A percentile compares a stretch with the other conserved stretches of the same genome.
phyloP scores from a whole-genome alignment of 2,797 vertebrate genomes.

The Danio jaintianensis region DNA sequence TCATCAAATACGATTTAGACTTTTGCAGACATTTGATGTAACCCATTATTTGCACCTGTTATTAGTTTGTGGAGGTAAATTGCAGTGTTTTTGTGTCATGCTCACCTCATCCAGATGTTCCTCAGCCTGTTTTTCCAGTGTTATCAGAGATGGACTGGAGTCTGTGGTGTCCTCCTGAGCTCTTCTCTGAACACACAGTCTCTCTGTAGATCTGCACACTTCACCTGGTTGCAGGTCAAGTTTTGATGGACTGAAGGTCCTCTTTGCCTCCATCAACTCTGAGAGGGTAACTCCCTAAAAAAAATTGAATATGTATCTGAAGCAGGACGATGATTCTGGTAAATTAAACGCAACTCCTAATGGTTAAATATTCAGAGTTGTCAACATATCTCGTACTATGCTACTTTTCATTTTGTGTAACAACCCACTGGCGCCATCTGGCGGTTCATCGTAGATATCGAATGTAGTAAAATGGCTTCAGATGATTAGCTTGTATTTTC shows the following conservation, averaged over 20 bases:
- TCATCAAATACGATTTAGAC: neutral
- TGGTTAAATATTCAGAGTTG: neutral
- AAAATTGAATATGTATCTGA: neutral
- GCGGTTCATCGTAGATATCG: neutral
- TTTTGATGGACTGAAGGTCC: slow-evolving; percentile 77
- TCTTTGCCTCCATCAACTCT: slow-evolving; percentile 90
- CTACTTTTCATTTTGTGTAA: neutral
- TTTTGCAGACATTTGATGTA: neutral
- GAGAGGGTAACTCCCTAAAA: slow-evolving; percentile 90
- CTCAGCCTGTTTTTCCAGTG: neutral
- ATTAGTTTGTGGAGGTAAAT: neutral
- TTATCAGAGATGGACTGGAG: neutral
- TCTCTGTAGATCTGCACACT: slow-evolving; percentile 43
- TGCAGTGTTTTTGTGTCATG: neutral
- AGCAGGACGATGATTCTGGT: neutral
- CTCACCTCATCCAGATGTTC: slow-evolving; percentile 23
- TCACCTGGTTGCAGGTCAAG: slow-evolving; percentile 76
- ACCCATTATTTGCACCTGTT: neutral
- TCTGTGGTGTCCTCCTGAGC: neutral
- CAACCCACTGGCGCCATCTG: neutral
- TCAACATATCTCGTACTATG: neutral
- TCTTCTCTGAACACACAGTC: neutral
- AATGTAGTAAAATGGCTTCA: neutral
- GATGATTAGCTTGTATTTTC: neutral
- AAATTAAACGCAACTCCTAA: neutral